Evolutionary conservation across 2,113 vertebrate species (phyloP), one percentile per base, ranked within the genome.

Genomic region (Bostrychus sinensis): DNA sequence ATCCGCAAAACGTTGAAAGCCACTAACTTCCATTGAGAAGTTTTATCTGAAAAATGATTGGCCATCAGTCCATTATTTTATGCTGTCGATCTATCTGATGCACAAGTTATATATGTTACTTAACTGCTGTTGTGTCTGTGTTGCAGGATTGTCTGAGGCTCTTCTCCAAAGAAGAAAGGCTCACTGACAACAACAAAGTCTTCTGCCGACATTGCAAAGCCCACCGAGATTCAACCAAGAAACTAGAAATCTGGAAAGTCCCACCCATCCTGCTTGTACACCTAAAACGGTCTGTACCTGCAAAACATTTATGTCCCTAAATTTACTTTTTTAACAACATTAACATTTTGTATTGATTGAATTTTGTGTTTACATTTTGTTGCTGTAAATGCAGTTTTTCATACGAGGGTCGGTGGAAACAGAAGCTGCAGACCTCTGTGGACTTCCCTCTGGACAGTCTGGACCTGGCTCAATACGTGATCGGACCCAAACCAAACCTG

Each of bases 161-260:
- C 66, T 99, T 99, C 88, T 98, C 96, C 75, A 98, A 98, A 88
- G 96, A 98, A 78, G 97, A 99, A 78, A 95, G 93, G 66, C 89
- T 99, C 72, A 98, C 97, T 0, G 97, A 98, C 88, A 96, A 95
- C 84, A 98, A 99, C 80, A 94, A 95, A 48, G 95, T 98, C 84
- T 97, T 95, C 86, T 99, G 97, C 80, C 94, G 96, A 80, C 95
- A 98, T 81, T 99, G 97, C 87, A 97, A 96, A 88, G 92, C 94
- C 45, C 94, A 94, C 77, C 92, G 96, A 75, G 97, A 99, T 75
- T 96, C 96, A 61, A 92, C 94, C 28, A 99, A 99, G 93, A 98
- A 98, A 79, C 93, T 99, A 90, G 97, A 99, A 89, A 96, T 99
- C 87, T 99, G 97, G 97, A 99, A 98, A 78, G 83, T 99, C 25